phyloP scores from a whole-genome alignment of 2,113 vertebrate genomes.

The Campylomormyrus numenius region DNA sequence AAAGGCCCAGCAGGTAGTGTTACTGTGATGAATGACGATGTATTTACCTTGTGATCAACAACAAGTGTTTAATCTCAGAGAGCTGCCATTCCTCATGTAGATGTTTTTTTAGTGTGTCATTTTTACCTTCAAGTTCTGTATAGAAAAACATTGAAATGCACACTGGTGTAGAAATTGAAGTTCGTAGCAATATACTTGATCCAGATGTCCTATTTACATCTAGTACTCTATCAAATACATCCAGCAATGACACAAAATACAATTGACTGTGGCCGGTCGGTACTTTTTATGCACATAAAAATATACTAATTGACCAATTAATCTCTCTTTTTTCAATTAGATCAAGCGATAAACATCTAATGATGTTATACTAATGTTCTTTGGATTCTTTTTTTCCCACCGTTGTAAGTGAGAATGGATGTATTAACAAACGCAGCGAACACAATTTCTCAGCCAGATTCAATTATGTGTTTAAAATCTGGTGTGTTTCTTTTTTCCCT shows the following conservation, averaged over 20 bases:
- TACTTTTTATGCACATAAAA: neutral
- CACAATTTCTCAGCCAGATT: constrained; percentile 13
- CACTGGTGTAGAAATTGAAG: neutral
- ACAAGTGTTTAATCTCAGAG: neutral
- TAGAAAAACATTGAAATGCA: neutral
- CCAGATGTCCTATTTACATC: neutral
- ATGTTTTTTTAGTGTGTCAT: neutral
- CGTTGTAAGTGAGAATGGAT: neutral
- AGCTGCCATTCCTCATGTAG: neutral
- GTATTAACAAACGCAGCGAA: neutral
- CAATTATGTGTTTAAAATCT: constrained; percentile 13
- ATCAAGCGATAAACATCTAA: constrained; percentile 17
- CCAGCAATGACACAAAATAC: neutral
- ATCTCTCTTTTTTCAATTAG: constrained; percentile 8
- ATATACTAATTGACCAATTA: neutral
- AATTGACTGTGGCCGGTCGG: neutral
- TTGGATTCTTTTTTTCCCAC: neutral
- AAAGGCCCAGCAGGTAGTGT: neutral
- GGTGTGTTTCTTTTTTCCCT: neutral
- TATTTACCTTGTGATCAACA: neutral
- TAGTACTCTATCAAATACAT: neutral
- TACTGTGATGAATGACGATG: neutral
- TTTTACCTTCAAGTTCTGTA: neutral
- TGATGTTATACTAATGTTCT: constrained; percentile 20
- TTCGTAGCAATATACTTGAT: neutral